phyloP scores from a whole-genome alignment of 2,113 vertebrate species.

The Aldabrachelys gigantea region DNA sequence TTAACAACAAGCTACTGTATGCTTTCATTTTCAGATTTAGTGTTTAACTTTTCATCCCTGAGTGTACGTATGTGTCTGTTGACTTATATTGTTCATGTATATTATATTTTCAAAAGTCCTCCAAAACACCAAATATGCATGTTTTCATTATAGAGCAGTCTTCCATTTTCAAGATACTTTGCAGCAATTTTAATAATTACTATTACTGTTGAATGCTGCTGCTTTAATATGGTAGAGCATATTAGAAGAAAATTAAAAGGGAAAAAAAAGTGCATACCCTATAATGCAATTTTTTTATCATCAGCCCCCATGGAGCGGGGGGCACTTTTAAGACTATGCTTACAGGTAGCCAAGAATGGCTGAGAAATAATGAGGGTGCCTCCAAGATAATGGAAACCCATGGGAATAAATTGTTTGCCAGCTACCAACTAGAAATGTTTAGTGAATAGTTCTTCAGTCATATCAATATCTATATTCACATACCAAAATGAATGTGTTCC shows the following conservation, averaged over 20 bases:
- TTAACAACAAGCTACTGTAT: background rate
- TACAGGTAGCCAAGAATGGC: background rate
- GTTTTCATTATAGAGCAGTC: background rate
- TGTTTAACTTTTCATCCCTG: background rate
- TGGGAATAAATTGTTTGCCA: conserved; percentile 13
- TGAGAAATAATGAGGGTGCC: background rate
- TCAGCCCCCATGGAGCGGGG: background rate
- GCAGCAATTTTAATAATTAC: background rate
- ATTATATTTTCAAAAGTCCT: background rate
- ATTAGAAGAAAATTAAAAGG: background rate
- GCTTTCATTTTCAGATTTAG: background rate
- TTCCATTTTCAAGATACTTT: background rate
- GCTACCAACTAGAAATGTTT: background rate
- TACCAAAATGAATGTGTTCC: background rate
- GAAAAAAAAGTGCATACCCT: background rate
- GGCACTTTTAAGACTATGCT: background rate
- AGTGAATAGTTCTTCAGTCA: background rate
- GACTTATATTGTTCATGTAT: too few species aligned
- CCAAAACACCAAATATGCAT: background rate
- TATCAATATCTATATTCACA: background rate
- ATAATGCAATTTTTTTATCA: accelerated
- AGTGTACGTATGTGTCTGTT: background rate
- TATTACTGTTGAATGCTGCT: background rate
- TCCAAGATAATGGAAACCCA: background rate
- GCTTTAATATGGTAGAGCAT: background rate